These are phyloP conservation scores for Ancistrus triradiatus DNA, from an alignment of 2,113 vertebrate species.

Conservation along the genomic window DNA sequence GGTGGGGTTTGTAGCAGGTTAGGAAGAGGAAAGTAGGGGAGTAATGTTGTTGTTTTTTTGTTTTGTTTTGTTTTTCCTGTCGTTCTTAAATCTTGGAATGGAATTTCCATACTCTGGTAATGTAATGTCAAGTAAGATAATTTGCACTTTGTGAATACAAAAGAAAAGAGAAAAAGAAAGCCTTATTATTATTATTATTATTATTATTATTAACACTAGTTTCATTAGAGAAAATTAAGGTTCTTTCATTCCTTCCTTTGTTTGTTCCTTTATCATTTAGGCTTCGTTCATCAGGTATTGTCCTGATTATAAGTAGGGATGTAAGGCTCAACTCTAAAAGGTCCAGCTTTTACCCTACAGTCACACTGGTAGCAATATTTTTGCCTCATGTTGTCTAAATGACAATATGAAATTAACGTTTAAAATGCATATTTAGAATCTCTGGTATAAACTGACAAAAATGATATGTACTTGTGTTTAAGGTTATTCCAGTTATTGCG, in stretches of 20 bases:
- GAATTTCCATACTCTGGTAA: conserved; percentile 55
- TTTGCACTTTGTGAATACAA: conserved; percentile 72
- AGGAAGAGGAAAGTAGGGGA: not conserved
- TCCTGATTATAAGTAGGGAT: too few species aligned
- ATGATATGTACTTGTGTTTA: too few species aligned
- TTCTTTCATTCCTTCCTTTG: conserved; percentile 25
- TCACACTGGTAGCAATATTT: not conserved
- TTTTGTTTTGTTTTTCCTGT: too few species aligned
- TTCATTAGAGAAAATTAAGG: conserved; percentile 60
- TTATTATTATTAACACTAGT: conserved; percentile 63
- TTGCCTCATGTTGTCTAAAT: too few species aligned
- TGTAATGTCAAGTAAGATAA: conserved; percentile 59
- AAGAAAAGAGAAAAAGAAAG: conserved; percentile 38
- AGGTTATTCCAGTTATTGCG: too few species aligned
- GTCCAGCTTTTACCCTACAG: not conserved
- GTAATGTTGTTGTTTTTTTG: too few species aligned
- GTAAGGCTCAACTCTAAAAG: too few species aligned
- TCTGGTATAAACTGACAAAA: too few species aligned
- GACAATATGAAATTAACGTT: too few species aligned
- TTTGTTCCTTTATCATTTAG: not conserved
- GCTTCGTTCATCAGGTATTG: too few species aligned
- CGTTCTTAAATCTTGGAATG: conserved; percentile 49
- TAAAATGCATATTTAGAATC: too few species aligned
- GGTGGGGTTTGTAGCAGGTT: conserved; percentile 8
- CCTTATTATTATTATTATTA: not conserved